Evolutionary conservation across 2,797 vertebrate genomes (phyloP).

Genomic region (Poecilia gillii): DNA sequence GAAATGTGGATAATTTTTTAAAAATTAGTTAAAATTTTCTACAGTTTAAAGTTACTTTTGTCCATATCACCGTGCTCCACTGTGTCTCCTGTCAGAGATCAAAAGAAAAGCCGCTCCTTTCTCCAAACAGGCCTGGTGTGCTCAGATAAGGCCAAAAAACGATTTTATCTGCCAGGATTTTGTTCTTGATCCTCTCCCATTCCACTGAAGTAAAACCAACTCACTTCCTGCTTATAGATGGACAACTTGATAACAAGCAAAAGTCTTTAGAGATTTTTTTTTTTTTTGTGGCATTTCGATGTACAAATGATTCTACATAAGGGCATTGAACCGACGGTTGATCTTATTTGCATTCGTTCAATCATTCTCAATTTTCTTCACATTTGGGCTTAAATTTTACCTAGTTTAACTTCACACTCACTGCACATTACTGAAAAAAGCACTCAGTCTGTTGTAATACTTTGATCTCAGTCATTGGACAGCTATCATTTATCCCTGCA

Average conservation of each 20-base stretch:
- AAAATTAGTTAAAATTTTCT: not conserved
- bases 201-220: slow-evolving; percentile 39
- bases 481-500: slow-evolving; percentile 1
- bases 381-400: not conserved
- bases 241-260: slow-evolving; percentile 33
- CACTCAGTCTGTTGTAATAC: not conserved
- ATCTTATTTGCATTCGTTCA: slow-evolving; percentile 20
- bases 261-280: slow-evolving; percentile 14
- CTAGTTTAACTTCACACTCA: slow-evolving; percentile 2
- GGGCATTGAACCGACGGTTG: not conserved
- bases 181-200: slow-evolving; percentile 17
- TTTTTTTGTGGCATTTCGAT: not conserved
- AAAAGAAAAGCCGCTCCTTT: slow-evolving; percentile 23
- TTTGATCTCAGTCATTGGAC: slow-evolving; percentile 6
- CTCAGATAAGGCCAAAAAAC: slow-evolving; percentile 24
- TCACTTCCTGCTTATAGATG: slow-evolving; percentile 56
- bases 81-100: slow-evolving; percentile 25
- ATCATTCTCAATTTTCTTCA: slow-evolving; percentile 7
- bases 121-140: slow-evolving; percentile 45
- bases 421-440: slow-evolving; percentile 1
- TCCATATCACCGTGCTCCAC: not conserved
- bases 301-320: not conserved
- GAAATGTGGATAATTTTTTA: not conserved
- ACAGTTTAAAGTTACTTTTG: slow-evolving; percentile 1
- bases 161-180: slow-evolving; percentile 39